Evolutionary conservation across 2,113 vertebrate species (phyloP), one percentile per base, ranked within the genome.

Genomic region (Enhydra lutris): DNA sequence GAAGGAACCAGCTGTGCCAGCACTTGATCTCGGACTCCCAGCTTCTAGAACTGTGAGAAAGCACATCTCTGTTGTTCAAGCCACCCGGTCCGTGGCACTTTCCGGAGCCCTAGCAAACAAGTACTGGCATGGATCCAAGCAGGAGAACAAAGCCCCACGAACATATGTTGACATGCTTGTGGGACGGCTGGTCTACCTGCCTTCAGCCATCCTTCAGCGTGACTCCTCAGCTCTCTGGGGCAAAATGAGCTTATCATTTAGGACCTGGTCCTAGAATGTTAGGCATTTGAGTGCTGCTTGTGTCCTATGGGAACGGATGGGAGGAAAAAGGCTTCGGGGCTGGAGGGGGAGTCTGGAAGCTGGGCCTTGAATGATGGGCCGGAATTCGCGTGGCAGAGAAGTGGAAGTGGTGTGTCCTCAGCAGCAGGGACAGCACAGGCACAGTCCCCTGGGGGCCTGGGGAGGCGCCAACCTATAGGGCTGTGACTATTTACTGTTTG

Each of bases 121-220:
- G 31, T 0, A 31, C 5, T 17, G 39, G 12, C 3, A 6, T 20
- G n/a, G 61, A 12, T 63, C 24, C 9, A 42, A 26, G 73, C 20
- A 34, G 59, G 21, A 47, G 74, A 26, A 88, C 11, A 23, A 4
- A 47, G 52, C 36, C 81, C 34, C 20, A 12, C 13, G 6, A 18
- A 34, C 0, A 7, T 12, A 14, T 17, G 6, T 0, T 8, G 63
- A 24, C 0, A 12, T 5, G 4, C 3, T 29, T 2, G 3, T 3
- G 1, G 0, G 31, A 52, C 76, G 39, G 63, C 2, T 8, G 36
- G 31, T 18, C 47, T 59, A 8, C 23, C 15, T 9, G 7, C 31
- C 21, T 23, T 42, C 18, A 6, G 67, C 50, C 12, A 50, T 10
- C 39, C 18, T 47, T 2, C 4, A 12, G 9, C 39, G 4, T 4